phyloP scores from a whole-genome alignment of 1,140 invertebrate species.

The Neodiprion virginianus region DNA sequence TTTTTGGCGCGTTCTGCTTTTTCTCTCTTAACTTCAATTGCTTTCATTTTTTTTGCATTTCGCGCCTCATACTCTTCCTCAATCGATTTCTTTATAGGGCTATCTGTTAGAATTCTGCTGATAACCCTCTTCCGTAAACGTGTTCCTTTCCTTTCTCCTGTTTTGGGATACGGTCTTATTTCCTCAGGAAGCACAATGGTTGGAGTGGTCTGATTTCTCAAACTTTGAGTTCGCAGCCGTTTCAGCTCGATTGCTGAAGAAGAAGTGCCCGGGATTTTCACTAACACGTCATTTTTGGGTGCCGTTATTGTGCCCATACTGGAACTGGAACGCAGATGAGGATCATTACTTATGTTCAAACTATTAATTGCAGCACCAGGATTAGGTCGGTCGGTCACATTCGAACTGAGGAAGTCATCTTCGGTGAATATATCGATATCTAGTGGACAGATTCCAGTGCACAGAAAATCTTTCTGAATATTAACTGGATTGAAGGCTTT shows the following conservation, averaged over 20 bases:
- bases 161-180: background rate
- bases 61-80: conserved; percentile 1
- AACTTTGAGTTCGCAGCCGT: background rate
- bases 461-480: background rate
- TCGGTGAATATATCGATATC: background rate
- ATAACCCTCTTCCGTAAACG: background rate
- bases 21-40: background rate
- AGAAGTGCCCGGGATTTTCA: background rate
- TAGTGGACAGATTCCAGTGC: background rate
- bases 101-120: conserved; percentile 5
- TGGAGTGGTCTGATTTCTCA: background rate
- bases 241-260: background rate
- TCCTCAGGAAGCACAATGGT: background rate
- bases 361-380: background rate
- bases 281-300: background rate
- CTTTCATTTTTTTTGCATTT: background rate
- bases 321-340: background rate
- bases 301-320: background rate
- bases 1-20: background rate
- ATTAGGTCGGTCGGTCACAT: background rate
- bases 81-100: conserved; percentile 8
- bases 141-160: background rate
- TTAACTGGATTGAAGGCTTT: background rate
- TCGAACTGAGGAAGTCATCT: background rate
- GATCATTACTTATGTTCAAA: background rate